These are phyloP conservation scores for Atethmia centrago DNA, from an alignment of 2,888 invertebrate species.

Conservation along the genomic window DNA sequence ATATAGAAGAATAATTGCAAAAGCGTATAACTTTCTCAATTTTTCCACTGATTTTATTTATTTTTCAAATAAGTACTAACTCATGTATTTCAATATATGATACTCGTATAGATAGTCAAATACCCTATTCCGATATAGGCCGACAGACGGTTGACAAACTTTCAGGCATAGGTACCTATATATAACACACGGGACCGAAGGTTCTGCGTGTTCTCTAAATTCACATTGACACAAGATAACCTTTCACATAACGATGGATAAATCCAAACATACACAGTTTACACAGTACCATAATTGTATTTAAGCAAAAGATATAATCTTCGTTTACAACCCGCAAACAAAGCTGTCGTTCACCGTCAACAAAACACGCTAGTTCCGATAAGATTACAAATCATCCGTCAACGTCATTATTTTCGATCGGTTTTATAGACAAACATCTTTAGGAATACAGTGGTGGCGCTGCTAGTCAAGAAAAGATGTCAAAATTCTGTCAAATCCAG, in stretches of 20 bases:
- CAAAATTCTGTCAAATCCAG: not conserved
- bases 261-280: not conserved
- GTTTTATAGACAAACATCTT: constrained; percentile 30
- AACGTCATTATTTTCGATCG: constrained; percentile 51
- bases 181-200: not conserved
- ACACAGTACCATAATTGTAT: constrained; percentile 19
- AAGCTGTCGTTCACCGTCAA: constrained; percentile 39
- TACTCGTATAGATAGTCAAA: too few species aligned
- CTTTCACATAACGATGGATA: not conserved
- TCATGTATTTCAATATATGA: too few species aligned
- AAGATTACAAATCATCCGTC: constrained; percentile 53
- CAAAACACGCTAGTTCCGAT: constrained; percentile 46
- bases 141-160: not conserved
- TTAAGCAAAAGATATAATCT: constrained; percentile 43
- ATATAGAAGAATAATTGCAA: too few species aligned
- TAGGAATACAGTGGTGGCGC: constrained; percentile 25
- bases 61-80: too few species aligned
- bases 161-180: too few species aligned
- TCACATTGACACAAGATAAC: not conserved
- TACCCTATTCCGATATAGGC: not conserved
- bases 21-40: too few species aligned
- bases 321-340: constrained; percentile 46
- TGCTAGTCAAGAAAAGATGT: constrained; percentile 6
- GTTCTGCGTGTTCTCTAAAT: not conserved
- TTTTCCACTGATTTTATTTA: too few species aligned